Evolutionary conservation across 2,797 vertebrate genomes (phyloP), one percentile per base, ranked within the genome.

Genomic region (Limosa lapponica): DNA sequence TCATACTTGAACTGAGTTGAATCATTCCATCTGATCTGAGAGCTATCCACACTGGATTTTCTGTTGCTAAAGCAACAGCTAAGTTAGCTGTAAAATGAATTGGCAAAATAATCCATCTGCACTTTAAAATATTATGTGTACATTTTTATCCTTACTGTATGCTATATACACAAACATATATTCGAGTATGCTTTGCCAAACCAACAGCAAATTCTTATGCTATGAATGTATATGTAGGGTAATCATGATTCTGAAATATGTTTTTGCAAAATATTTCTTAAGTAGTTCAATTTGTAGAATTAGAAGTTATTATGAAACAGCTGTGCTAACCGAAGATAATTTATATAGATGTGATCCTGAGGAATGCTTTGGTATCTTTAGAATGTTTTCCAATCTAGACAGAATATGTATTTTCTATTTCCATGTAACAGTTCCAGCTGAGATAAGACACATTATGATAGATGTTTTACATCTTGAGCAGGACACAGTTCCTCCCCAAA

Each of bases 11-110:
- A 61, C 20, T 49, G 67, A 84, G 41, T n/a, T 48, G 37, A 85
- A 89, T 79, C 66, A 70, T 83, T 89, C 57, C 62, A 19, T 82
- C 82, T 85, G 59, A 78, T 72, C 34, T 67, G 65, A 92, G 70
- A 73, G 9, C 9, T 81, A 24, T 48, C 36, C 90, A 16, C 49
- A 49, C 20, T 46, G 55, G 13, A 82, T 89, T 94, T 95, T 11
- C 41, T 70, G 61, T 89, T 82, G 84, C 91, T 89, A 94, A 94
- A 95, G 82, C 69, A 89, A 89, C 90, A 82, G 43, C 54, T 74
- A 72, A 79, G 2, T 8, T 88, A 71, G 14, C 32, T 89, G 32
- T 43, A 36, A 84, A 95, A 87, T 3, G 3, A 95, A 90, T 44
- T 15, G 51, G 62, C 18, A 77, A 77, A 84, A 79, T 87, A 89